phyloP scores from a whole-genome alignment of 2,113 vertebrate species.

The Nasalis larvatus region DNA sequence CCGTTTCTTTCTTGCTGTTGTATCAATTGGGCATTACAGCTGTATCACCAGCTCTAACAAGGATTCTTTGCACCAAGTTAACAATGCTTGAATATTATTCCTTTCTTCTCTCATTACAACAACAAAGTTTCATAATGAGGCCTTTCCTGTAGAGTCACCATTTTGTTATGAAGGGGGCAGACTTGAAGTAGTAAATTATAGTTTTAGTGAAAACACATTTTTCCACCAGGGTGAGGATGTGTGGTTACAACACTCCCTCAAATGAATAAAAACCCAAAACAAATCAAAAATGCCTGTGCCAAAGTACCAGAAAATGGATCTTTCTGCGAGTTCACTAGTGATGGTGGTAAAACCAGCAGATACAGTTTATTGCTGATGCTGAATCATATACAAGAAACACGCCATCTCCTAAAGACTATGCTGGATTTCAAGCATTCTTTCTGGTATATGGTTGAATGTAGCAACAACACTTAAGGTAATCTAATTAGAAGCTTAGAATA shows the following conservation, averaged over 20 bases:
- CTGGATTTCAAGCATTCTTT: neutral
- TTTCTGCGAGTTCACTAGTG: neutral
- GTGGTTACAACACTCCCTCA: neutral
- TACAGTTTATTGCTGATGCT: neutral
- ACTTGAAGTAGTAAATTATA: neutral
- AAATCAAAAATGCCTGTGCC: neutral
- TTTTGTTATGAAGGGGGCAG: neutral
- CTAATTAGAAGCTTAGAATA: neutral
- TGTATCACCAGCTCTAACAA: neutral
- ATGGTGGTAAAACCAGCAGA: neutral
- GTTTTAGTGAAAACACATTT: conserved; percentile 49
- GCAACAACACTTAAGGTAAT: conserved; percentile 1
- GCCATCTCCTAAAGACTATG: neutral
- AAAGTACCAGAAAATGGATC: neutral
- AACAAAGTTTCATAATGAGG: neutral
- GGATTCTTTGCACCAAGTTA: neutral
- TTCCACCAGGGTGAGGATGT: neutral
- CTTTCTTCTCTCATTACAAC: neutral
- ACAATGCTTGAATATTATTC: neutral
- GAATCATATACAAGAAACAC: neutral
- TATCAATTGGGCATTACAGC: neutral
- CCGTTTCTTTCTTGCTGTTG: neutral
- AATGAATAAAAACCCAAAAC: neutral
- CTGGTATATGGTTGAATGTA: neutral
- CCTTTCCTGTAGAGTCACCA: neutral